Conservation (phyloP, 2,113 vertebrate species). For the Anthoscopus minutus region DNA sequence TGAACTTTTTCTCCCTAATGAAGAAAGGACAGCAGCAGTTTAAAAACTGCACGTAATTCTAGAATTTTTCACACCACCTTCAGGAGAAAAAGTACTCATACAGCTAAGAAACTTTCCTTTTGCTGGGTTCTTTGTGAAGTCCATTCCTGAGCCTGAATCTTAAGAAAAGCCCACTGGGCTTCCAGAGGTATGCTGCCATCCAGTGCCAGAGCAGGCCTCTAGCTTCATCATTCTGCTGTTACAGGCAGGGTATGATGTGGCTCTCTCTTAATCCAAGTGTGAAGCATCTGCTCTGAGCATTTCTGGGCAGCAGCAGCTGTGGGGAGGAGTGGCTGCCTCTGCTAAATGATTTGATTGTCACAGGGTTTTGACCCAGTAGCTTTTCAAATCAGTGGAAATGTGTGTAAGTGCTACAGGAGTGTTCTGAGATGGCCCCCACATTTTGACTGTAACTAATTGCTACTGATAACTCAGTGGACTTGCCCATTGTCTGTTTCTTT, state of each 20-base stretch:
- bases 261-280: not conserved
- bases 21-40: not conserved
- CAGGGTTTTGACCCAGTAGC: not conserved
- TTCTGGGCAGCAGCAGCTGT: not conserved
- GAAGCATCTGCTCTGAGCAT: not conserved
- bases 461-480: not conserved
- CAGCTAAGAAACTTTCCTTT: not conserved
- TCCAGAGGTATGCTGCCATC: not conserved
- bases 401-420: not conserved
- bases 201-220: not conserved
- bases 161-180: not conserved
- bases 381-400: not conserved
- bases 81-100: not conserved
- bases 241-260: not conserved
- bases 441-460: not conserved
- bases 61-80: not conserved
- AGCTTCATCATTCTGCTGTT: not conserved
- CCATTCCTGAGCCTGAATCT: not conserved
- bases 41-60: not conserved
- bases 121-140: not conserved
- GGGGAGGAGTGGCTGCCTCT: not conserved
- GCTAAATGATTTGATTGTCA: not conserved
- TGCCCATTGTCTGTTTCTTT: not conserved
- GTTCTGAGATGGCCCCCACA: not conserved
- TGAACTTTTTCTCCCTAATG: not conserved